phyloP scores from a whole-genome alignment of 2,797 vertebrate species.

The Melanotaenia pygmaea region DNA sequence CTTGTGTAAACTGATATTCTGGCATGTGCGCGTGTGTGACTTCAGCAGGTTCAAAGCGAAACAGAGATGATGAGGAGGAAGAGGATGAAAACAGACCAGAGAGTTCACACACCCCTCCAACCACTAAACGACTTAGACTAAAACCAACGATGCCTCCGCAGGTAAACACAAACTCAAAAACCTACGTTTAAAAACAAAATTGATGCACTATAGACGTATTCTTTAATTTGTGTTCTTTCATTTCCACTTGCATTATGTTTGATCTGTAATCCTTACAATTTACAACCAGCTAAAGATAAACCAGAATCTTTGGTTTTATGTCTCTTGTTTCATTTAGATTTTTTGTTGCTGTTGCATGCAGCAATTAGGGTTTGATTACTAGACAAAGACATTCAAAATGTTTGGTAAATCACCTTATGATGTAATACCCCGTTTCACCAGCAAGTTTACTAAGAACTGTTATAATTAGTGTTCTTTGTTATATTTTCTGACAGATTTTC shows the following conservation, averaged over 20 bases:
- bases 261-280: not conserved
- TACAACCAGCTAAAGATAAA: not conserved
- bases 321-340: not conserved
- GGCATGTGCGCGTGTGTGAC: not conserved
- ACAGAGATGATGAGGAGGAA: conserved; percentile 90
- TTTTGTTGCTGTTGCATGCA: no score
- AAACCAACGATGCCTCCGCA: conserved; percentile 79
- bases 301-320: not conserved
- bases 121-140: conserved; percentile 88
- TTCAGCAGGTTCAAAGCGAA: conserved; percentile 81
- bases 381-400: not conserved
- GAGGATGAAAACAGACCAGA: conserved; percentile 87
- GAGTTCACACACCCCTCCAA: conserved; percentile 84
- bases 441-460: no score
- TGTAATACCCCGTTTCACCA: no score
- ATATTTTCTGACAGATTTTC: no score
- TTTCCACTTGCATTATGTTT: not conserved
- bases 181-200: not conserved
- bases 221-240: not conserved
- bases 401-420: not conserved
- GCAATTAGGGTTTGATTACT: not conserved
- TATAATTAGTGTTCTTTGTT: no score
- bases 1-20: not conserved
- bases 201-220: not conserved
- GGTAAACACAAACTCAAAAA: conserved; percentile 45